Base-by-base conservation (phyloP, 2,113 vertebrate species). In the Heterochromis multidens region DNA sequence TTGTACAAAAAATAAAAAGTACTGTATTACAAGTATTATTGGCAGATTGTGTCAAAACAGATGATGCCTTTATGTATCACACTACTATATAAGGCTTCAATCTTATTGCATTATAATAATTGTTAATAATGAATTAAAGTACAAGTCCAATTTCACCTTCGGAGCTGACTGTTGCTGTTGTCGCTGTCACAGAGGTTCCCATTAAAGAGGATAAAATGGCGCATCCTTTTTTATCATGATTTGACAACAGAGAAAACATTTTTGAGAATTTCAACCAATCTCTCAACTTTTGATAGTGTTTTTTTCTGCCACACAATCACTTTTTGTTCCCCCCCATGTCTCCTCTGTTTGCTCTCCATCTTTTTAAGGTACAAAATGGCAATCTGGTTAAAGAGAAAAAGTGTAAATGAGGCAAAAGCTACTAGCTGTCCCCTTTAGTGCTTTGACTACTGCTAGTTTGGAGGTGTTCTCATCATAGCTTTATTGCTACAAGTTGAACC, bases 211-310 rank as follows among this genome's bases (percentile, higher is more conserved):
- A 49, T 52, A 59, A 33, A 74, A 46, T 49, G 31, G 35, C 4
- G 11, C 2, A 23, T 52, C 67, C 59, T 0, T 80, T n/a, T 81
- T 82, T 70, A 78, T 83, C 77, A 76, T 21, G 35, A 37, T 35
- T 58, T 65, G 57, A 59, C 49, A 43, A 46, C 49, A 12, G 74
- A 12, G 74, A 7, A 74, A 29, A 27, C 61, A 4, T 60, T 80
- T 82, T 80, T 77, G 65, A 88, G 56, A 88, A 83, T 72, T 84
- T 57, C 63, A 74, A 86, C 56, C 14, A 31, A 23, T 88, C 35
- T 59, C 21, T 70, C 29, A 86, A 86, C 80, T 89, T 88, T 54
- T 63, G 6, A 81, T 88, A 91, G 82, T 37, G 54, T 63, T 81
- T 29, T 13, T 63, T 67, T 31, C 49, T 37, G 83, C 60, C 56